Evolutionary conservation across 2,113 vertebrate genomes (phyloP).

Genomic region (Colinus virginianus): DNA sequence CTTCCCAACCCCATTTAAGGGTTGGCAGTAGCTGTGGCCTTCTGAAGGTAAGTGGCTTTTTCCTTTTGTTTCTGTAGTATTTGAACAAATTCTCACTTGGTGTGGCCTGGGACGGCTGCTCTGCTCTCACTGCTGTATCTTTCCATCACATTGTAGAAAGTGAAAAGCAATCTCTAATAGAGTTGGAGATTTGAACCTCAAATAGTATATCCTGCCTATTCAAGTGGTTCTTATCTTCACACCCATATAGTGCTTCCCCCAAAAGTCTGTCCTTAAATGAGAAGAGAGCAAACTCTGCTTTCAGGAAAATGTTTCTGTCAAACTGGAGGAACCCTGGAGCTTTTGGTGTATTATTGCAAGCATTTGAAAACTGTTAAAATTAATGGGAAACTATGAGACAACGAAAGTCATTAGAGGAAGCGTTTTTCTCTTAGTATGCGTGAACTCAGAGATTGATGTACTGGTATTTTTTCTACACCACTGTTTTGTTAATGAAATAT

Average conservation of each 20-base stretch:
- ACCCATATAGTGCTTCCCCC: not conserved
- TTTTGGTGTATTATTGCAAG: not conserved
- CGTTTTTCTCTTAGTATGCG: not conserved
- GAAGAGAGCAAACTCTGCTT: not conserved
- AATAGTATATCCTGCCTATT: not conserved
- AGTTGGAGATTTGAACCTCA: not conserved
- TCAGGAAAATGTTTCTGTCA: not conserved
- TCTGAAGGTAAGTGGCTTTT: no score
- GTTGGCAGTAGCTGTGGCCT: no score
- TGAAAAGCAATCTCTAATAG: not conserved
- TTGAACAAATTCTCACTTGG: no score
- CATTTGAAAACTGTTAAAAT: slow-evolving; percentile 20
- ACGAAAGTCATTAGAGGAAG: not conserved
- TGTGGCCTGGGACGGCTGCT: no score
- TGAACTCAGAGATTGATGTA: not conserved
- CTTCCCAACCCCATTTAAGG: no score
- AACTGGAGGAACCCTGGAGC: not conserved
- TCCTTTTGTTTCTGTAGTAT: no score
- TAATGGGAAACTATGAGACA: not conserved
- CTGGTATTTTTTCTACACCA: not conserved
- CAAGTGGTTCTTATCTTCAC: not conserved
- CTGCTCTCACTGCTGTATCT: no score
- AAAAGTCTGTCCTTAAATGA: not conserved
- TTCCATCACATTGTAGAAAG: no score
- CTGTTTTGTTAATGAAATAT: slow-evolving; percentile 43